Evolutionary conservation across 2,113 vertebrate species (phyloP).

Genomic region (Pterocles gutturalis): DNA sequence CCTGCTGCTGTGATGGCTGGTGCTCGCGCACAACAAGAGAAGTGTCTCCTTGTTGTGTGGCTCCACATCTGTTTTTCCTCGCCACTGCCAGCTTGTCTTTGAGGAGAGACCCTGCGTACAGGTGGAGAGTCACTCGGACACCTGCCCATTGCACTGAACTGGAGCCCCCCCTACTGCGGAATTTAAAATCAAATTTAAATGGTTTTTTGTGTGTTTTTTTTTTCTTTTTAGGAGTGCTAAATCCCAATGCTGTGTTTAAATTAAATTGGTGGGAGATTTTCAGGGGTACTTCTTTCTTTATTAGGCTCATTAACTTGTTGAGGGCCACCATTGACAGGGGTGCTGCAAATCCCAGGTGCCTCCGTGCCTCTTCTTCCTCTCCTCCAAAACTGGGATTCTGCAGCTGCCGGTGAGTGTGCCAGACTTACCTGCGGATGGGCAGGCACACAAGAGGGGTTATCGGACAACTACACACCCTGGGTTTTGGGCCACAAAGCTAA

Average conservation of each 20-base stretch:
- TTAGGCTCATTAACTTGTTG: neutral
- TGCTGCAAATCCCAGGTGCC: neutral
- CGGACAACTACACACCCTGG: neutral
- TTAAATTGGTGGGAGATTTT: neutral
- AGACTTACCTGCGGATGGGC: neutral
- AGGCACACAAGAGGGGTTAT: neutral
- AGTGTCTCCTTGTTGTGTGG: neutral
- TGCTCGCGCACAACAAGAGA: neutral
- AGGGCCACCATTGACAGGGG: neutral
- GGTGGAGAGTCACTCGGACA: neutral
- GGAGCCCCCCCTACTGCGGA: fast-evolving
- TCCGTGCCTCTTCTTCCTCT: neutral
- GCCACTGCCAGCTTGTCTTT: neutral
- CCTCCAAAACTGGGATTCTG: neutral
- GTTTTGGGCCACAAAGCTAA: neutral
- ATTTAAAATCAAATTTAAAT: neutral
- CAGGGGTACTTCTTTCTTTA: neutral
- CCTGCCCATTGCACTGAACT: neutral
- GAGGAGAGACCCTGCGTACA: neutral
- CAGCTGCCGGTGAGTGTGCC: fast-evolving
- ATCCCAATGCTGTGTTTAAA: neutral
- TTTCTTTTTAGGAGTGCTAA: neutral
- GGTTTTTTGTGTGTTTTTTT: neutral
- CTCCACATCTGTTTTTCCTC: neutral
- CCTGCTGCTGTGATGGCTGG: neutral